Conservation (phyloP, 2,113 vertebrate genomes). For the Triplophysa rosa region DNA sequence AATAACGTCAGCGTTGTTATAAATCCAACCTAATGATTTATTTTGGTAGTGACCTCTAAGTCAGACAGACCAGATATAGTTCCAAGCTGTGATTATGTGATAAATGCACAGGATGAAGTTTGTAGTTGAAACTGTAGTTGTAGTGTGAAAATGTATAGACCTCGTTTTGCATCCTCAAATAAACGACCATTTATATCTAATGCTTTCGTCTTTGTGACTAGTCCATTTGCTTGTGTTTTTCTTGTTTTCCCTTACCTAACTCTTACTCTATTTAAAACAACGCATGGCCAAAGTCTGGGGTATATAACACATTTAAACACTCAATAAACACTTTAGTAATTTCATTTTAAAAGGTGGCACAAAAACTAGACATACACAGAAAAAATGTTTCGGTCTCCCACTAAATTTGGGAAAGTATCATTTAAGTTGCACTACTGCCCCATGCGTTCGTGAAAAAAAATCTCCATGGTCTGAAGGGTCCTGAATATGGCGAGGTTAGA, state of each 20-base stretch:
- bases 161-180: not conserved
- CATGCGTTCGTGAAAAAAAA: conserved; percentile 19
- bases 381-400: not conserved
- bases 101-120: too few species aligned
- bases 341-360: not conserved
- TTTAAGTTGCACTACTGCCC: conserved; percentile 41
- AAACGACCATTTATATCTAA: not conserved
- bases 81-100: too few species aligned
- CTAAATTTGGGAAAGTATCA: not conserved
- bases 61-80: too few species aligned
- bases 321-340: not conserved
- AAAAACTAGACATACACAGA: not conserved
- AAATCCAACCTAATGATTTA: too few species aligned
- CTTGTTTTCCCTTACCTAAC: too few species aligned
- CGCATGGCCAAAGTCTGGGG: not conserved
- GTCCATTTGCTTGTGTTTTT: not conserved
- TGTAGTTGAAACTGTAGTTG: too few species aligned
- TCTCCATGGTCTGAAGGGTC: conserved; percentile 12
- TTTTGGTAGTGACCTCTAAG: too few species aligned
- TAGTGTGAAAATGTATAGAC: too few species aligned
- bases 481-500: conserved; percentile 74
- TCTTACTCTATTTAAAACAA: too few species aligned
- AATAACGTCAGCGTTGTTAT: too few species aligned
- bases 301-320: not conserved
- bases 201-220: not conserved